Base-by-base conservation (phyloP, 2,113 vertebrate genomes). In the Heterocephalus glaber region DNA sequence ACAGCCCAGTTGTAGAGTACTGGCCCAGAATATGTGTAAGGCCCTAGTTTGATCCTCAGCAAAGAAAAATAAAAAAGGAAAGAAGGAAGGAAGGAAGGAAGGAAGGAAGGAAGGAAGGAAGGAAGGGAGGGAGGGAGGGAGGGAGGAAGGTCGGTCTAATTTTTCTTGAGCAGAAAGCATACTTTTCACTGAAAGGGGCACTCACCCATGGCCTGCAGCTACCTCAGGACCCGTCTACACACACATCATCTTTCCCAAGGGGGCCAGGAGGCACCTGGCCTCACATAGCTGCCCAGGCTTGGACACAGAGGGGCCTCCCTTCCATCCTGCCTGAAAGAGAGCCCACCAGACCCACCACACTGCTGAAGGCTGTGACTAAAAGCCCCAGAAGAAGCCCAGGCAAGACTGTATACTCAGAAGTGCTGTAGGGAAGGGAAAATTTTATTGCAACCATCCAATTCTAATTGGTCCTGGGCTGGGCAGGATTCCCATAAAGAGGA, bases 401-500 rank as follows among this genome's bases (percentile, higher is more conserved):
- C 3, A 30, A 77, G 35, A 66, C 65, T 41, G 16, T 1, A 70
- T 72, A 70, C 60, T 84, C n/a, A 5, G 72, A 1, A 56, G 70
- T 12, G 28, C 12, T 66, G 16, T 1, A 60, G 13, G 22, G 61
- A 86, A 90, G 82, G n/a, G 77, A 89, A 92, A 58, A 6, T 9
- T 33, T 88, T 49, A 38, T 7, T 49, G 41, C 22, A 35, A 54
- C n/a, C 49, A 89, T 54, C 81, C 93, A 47, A 14, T 49, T 89
- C 72, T 90, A 89, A 90, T 79, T 17, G 63, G 3, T 92, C 87
- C 80, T 11, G 81, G 17, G 82, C 47, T 54, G 92, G 33, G 89
- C 86, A 94, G 81, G 86, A 90, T 84, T 49, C 66, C 95, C 33
- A 24, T 33, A 58, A 96, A 88, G 77, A 65, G 7, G 65, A 58